Conservation (phyloP, 2,113 vertebrate genomes). For the Leptocoma aspasia region DNA sequence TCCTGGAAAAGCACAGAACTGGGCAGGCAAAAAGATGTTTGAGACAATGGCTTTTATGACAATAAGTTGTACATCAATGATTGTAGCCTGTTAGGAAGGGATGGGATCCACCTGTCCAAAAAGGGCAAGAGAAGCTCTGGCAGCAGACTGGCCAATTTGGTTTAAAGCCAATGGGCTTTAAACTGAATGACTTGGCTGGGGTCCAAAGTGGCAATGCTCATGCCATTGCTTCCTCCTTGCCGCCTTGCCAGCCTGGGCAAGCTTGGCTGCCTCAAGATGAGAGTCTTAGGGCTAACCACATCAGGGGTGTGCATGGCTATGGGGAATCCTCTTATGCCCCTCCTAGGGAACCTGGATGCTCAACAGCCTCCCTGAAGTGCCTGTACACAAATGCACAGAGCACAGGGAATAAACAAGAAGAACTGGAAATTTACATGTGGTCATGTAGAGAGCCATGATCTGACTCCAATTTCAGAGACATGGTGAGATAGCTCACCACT, state of each 20-base stretch:
- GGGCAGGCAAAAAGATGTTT: background rate
- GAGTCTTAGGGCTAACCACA: too few relatives aligned
- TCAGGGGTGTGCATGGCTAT: background rate
- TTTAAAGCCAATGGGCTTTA: background rate
- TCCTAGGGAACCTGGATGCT: background rate
- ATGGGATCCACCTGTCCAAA: background rate
- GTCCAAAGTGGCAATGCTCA: background rate
- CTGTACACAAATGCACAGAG: too few relatives aligned
- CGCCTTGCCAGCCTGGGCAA: background rate
- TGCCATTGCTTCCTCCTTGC: background rate
- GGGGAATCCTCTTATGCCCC: background rate
- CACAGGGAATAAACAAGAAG: too few relatives aligned
- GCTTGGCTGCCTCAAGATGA: background rate
- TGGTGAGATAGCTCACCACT: too few relatives aligned
- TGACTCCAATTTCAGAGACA: too few relatives aligned
- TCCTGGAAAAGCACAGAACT: background rate
- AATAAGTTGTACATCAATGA: background rate
- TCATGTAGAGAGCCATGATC: too few relatives aligned
- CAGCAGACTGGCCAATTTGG: background rate
- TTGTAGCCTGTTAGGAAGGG: background rate
- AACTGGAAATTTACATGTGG: too few relatives aligned
- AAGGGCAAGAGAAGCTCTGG: background rate
- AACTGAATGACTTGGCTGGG: background rate
- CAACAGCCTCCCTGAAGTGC: background rate
- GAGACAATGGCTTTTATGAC: background rate